These are phyloP conservation scores for Ornithorhynchus anatinus DNA, from an alignment of 2,113 vertebrate species.

Conservation along the genomic window DNA sequence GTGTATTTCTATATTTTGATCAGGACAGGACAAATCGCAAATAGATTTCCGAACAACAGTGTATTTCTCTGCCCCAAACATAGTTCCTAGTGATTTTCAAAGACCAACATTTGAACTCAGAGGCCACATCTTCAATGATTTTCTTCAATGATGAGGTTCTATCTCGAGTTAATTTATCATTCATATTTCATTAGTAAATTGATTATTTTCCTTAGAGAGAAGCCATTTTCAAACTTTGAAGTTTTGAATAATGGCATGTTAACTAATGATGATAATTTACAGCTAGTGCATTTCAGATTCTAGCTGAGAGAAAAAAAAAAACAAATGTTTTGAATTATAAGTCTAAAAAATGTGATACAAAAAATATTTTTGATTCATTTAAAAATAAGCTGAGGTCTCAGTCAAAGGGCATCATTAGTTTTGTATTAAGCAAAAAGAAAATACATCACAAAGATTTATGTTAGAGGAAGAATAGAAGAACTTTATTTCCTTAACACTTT, in stretches of 20 bases:
- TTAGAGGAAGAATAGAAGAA: background rate
- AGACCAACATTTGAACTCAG: too few species aligned
- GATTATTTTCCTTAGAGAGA: slow-evolving; percentile 45
- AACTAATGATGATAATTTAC: slow-evolving; percentile 27
- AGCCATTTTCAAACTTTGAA: slow-evolving; percentile 38
- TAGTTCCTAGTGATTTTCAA: too few species aligned
- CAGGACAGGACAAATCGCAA: too few species aligned
- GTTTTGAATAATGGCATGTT: slow-evolving; percentile 49
- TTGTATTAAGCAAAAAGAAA: background rate
- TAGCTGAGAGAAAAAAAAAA: slow-evolving; percentile 26
- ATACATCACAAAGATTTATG: background rate
- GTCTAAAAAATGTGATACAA: slow-evolving; percentile 8
- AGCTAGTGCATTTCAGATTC: slow-evolving; percentile 11
- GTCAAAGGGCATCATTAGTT: background rate
- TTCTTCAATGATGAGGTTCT: slow-evolving; percentile 16
- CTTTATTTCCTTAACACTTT: slow-evolving; percentile 5
- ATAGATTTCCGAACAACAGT: too few species aligned
- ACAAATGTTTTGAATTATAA: slow-evolving; percentile 16
- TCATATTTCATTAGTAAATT: slow-evolving; percentile 54
- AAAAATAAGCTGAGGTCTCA: slow-evolving; percentile 14
- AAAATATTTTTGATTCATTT: slow-evolving; percentile 1
- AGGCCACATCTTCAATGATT: too few species aligned
- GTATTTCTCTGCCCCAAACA: too few species aligned
- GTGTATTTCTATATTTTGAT: too few species aligned
- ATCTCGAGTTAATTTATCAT: slow-evolving; percentile 36